Conservation (phyloP, 2,113 vertebrate genomes). For the Bufo gargarizans region DNA sequence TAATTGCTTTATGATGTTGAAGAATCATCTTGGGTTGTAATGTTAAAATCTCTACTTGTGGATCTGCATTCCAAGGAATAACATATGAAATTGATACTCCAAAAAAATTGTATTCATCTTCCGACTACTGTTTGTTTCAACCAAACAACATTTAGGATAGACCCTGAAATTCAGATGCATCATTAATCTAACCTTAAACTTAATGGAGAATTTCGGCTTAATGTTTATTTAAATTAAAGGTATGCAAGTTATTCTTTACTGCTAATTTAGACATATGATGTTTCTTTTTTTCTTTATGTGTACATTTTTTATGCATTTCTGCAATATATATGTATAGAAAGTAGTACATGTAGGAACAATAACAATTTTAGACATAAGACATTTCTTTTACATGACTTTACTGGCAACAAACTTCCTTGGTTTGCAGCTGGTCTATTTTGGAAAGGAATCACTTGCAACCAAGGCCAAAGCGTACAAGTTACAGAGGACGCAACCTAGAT, state of each 20-base stretch:
- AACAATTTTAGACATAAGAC: not conserved
- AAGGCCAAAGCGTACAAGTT: conserved; percentile 41
- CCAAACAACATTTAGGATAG: not conserved
- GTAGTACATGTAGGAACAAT: not conserved
- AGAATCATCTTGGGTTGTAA: conserved; percentile 10
- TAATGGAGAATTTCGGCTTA: too few relatives aligned
- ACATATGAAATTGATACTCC: not conserved
- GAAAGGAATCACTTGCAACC: conserved; percentile 33
- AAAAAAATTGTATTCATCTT: not conserved
- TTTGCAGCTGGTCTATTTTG: conserved; percentile 35
- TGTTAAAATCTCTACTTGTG: not conserved
- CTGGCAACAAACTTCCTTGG: not conserved
- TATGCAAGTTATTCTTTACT: too few relatives aligned
- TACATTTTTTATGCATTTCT: not conserved
- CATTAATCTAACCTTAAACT: not conserved
- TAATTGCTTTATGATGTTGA: conserved; percentile 34
- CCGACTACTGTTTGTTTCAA: not conserved
- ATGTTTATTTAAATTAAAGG: too few relatives aligned
- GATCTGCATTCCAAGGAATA: not conserved
- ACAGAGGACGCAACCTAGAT: conserved; percentile 43
- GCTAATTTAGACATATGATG: too few relatives aligned
- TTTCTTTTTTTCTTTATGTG: too few relatives aligned
- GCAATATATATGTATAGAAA: not conserved
- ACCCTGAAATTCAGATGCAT: not conserved
- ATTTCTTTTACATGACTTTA: not conserved